These are phyloP conservation scores for Zoanthus gigantus DNA, from an alignment of 92 coral and sea anemone genomes.

Conservation along the genomic window DNA sequence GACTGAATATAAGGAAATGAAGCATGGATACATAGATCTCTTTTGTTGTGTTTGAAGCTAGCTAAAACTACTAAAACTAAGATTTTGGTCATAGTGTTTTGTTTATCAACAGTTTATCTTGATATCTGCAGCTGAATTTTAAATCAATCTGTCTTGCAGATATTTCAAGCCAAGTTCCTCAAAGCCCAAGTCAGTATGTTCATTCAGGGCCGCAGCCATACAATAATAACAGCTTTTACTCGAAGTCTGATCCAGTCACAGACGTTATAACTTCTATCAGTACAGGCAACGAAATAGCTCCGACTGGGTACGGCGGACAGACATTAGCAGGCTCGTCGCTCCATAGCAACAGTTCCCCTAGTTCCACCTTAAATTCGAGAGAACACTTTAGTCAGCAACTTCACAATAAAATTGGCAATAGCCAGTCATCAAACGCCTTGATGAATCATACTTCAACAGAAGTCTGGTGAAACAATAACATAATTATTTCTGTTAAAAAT, in stretches of 20 bases:
- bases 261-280: slow-evolving; percentile 35
- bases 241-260: slow-evolving; percentile 35
- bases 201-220: slow-evolving; percentile 7
- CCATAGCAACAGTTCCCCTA: slow-evolving; percentile 38
- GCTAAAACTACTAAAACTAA: background rate
- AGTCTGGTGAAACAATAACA: slow-evolving; percentile 77
- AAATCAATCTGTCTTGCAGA: slow-evolving; percentile 9
- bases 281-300: slow-evolving; percentile 5
- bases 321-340: slow-evolving; percentile 8
- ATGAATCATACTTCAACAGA: slow-evolving; percentile 72
- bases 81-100: background rate
- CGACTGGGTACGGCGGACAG: slow-evolving; percentile 11
- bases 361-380: slow-evolving; percentile 32
- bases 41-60: background rate
- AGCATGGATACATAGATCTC: background rate
- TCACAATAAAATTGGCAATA: slow-evolving; percentile 22
- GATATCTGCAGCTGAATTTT: background rate
- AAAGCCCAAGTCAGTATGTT: slow-evolving; percentile 26
- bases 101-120: background rate
- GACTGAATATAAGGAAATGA: background rate
- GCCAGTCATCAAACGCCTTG: slow-evolving; percentile 65
- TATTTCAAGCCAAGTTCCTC: slow-evolving; percentile 15
- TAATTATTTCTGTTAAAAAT: background rate
- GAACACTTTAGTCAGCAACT: slow-evolving; percentile 26
- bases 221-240: slow-evolving; percentile 28